Percentiles rank a stretch among this genome's conserved stretches.
phyloP scores from a whole-genome alignment of 2,113 vertebrate species.

The Astur gentilis region DNA sequence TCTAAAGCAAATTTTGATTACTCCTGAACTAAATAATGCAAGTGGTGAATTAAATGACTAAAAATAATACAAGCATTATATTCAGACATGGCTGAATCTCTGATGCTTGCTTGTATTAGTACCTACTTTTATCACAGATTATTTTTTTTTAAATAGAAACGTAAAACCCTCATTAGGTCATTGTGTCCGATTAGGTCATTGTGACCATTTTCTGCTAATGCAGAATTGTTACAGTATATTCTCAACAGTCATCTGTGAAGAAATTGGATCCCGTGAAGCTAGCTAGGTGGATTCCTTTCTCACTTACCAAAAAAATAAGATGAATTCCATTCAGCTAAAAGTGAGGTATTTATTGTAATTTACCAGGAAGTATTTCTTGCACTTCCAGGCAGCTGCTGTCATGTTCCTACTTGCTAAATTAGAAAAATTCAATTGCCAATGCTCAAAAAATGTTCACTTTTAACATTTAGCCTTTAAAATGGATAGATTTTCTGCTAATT shows the following conservation, averaged over 20 bases:
- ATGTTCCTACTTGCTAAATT: neutral
- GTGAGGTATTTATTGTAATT: neutral
- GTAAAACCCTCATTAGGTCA: neutral
- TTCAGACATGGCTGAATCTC: neutral
- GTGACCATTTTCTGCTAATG: neutral
- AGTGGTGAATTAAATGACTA: neutral
- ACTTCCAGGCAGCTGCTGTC: neutral
- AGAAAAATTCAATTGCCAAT: neutral
- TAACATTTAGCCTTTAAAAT: neutral
- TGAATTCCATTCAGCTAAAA: neutral
- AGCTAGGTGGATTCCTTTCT: neutral
- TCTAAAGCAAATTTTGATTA: neutral
- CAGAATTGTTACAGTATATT: neutral
- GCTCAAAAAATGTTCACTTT: neutral
- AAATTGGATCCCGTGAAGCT: neutral
- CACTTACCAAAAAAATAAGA: neutral
- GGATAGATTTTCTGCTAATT: neutral
- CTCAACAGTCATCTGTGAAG: neutral
- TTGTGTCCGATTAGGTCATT: neutral
- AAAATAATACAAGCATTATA: neutral
- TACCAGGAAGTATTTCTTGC: neutral
- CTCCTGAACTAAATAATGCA: neutral
- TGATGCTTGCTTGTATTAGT: neutral
- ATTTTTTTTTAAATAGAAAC: neutral
- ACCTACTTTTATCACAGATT: neutral